Percentiles rank a stretch among this genome's conserved stretches.
Conservation (phyloP, 1,140 invertebrate species). For the Rhopalosiphum padi region DNA sequence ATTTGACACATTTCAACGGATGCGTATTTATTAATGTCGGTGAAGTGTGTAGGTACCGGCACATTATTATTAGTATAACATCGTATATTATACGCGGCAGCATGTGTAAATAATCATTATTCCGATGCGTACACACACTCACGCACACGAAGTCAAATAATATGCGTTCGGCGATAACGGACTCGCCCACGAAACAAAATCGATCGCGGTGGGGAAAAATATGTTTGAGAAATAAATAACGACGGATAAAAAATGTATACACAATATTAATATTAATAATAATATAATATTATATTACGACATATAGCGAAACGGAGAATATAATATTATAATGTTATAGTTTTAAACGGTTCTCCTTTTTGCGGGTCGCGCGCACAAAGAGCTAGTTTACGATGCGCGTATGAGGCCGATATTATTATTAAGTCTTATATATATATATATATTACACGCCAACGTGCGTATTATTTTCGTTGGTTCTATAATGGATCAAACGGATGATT, state of each 20-base stretch:
- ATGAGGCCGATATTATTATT: background rate
- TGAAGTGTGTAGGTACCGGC: background rate
- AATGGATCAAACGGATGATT: constrained; percentile 40
- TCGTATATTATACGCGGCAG: background rate
- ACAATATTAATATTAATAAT: background rate
- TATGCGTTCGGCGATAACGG: background rate
- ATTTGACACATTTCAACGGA: background rate
- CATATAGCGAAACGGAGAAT: background rate
- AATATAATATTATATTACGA: background rate
- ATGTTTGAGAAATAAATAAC: background rate
- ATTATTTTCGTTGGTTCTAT: background rate
- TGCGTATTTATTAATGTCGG: background rate
- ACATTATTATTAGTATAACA: background rate
- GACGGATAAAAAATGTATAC: background rate
- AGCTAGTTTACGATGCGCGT: no score
- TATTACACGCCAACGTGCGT: background rate
- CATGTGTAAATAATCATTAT: background rate
- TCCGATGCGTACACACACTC: background rate
- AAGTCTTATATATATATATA: no score
- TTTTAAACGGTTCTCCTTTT: constrained; percentile 35
- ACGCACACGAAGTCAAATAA: background rate
- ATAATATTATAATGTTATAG: background rate
- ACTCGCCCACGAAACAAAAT: background rate
- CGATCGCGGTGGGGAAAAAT: background rate
- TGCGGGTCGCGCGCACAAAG: background rate